Evolutionary conservation across 2,888 invertebrate species (phyloP), one percentile per base, ranked within the genome.

Genomic region (Eupithecia inturbata): DNA sequence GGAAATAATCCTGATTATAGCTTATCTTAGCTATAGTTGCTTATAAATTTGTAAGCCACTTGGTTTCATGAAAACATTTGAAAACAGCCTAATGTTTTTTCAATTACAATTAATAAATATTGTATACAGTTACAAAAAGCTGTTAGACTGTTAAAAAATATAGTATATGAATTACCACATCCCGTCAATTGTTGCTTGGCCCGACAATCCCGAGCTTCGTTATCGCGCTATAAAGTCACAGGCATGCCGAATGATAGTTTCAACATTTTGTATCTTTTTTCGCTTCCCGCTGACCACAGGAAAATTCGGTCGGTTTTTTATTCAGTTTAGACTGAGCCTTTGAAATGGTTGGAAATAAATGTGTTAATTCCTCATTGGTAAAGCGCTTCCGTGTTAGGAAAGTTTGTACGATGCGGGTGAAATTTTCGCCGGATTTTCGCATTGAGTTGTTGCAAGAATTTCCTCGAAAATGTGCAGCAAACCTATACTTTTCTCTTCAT

Each of bases 201-300:
- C 77, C 81, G 79, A 82, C 71, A 79, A 86, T 57, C 57, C 57
- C 12, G 22, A 26, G 57, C 85, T 89, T 87, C 87, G 89, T 88
- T 90, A 90, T 88, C 88, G 86, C 81, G 79, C 86, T 88, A 88
- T 89, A 89, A 90, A 90, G 88, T 87, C 88, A 82, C 82, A 82
- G 70, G 77, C 76, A 76, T 80, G 82, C 79, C 82, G 84, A 84
- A 84, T 87, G 87, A 88, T 88, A 88, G 87, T 84, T 89, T 83
- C 80, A 64, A 33, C 79, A 71, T 67, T 74, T 68, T 69, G 49
- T 68, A 53, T 62, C 41, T 77, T 71, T 74, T 80, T 80, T 77
- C 68, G 77, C 77, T 79, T 77, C 74, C 81, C 79, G 81, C 85
- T 83, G 85, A 88, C 90, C 90, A 84, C 89, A 87, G 83, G 82